Base-by-base conservation (phyloP, 1,140 invertebrate genomes). In the Bemisia tabaci region DNA sequence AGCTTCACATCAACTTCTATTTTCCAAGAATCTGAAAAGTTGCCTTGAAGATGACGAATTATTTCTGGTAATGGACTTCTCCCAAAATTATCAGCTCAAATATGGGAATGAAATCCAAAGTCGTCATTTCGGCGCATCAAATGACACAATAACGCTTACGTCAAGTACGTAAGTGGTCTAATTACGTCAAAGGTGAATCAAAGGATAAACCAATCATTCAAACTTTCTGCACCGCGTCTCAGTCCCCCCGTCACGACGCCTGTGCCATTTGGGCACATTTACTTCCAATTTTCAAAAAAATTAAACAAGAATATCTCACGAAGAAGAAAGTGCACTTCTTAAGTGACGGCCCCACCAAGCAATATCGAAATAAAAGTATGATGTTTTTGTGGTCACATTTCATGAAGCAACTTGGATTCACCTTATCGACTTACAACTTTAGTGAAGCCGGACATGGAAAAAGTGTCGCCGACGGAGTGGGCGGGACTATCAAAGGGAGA, bases 361-460 rank as follows among this genome's bases (percentile, higher is more conserved):
- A 59, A 9, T 65, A 1, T 26, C 22, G 64, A 61, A 67, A 67
- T 62, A 21, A 65, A 23, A 67, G 64, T 26, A 64, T 63, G 33
- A 24, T 69, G 22, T 62, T 63, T 60, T 39, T 67, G 59, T 26
- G 67, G 63, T 61, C 25, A 22, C 60, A 69, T 64, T 48, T 25
- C 24, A 33, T 62, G n/a, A n/a, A n/a, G n/a, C n/a, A n/a, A n/a
- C n/a, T n/a, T n/a, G n/a, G n/a, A n/a, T n/a, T n/a, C n/a, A 26
- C 68, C 67, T 68, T 66, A 39, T 60, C 64, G 26, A 66, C 61
- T n/a, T 73, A 65, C n/a, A 70, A 71, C 60, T 73, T 67, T 65
- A 66, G 21, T 62, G 68, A 69, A 66, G 65, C 69, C 39, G 69
- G 72, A 9, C 72, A 72, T 65, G 70, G 70, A 23, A 73, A 72